Evolutionary conservation across 2,797 vertebrate genomes (phyloP), one percentile per base, ranked within the genome.

Genomic region (Enteromius mattozi): DNA sequence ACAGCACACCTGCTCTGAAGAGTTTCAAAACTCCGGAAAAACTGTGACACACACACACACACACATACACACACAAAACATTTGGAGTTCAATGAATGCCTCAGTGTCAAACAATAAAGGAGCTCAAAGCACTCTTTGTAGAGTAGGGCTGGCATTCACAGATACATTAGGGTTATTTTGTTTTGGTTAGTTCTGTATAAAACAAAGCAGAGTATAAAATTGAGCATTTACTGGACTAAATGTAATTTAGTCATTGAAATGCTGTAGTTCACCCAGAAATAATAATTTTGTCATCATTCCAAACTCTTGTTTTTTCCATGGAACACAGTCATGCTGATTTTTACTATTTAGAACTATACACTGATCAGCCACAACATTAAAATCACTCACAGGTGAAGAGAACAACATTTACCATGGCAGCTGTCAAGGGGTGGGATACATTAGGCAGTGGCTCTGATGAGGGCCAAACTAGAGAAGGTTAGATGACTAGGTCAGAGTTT

Each of bases 11-110:
- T 70, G 33, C 13, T 66, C 54, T 83, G 65, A 82, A 82, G 68
- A 61, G 75, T 27, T 47, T 40, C 27, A 61, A 35, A 79, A 61
- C 45, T 24, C 65, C 0, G 42, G 49, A 8, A 54, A 54, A 77
- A 63, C 27, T 33, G 35, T 56, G 54, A 35, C 69, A 88, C 88
- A 85, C 27, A 13, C 33, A 70, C 37, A 80, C 51, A 82, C 21
- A 65, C 17, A 85, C 27, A 12, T 33, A 82, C 24, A 49, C 2
- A 49, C 4, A 66, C 33, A n/a, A 49, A 19, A 33, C 45, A 68
- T 37, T 51, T 16, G 12, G 30, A 80, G 78, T 35, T 68, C 33
- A 51, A 21, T 9, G 45, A 80, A 37, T 24, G 47, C 63, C 78
- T 69, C 27, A 59, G 37, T 65, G 78, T 47, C 66, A 75, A 51